Conservation (phyloP, 2,888 invertebrate species). For the Phaonia tiefii region DNA sequence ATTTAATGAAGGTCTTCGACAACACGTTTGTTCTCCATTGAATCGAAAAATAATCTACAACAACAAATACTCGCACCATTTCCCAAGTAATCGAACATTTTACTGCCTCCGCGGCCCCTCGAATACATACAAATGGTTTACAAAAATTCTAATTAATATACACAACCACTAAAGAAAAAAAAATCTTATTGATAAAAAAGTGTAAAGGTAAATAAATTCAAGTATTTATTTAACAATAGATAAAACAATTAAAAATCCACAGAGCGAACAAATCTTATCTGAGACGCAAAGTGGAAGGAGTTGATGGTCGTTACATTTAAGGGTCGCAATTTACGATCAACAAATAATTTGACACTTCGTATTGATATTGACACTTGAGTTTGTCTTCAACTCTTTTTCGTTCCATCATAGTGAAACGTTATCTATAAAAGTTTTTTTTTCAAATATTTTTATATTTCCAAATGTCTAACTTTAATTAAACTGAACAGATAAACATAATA, state of each 20-base stretch:
- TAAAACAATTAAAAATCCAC: background rate
- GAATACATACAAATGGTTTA: too few relatives aligned
- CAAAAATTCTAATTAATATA: background rate
- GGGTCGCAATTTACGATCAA: too few relatives aligned
- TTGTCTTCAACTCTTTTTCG: too few relatives aligned
- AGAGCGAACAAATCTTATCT: background rate
- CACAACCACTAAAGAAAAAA: conserved; percentile 1
- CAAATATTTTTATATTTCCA: too few relatives aligned
- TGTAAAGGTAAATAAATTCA: background rate
- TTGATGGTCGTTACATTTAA: too few relatives aligned
- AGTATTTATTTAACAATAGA: background rate
- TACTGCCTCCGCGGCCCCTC: background rate
- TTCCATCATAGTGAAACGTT: too few relatives aligned
- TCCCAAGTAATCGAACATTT: background rate
- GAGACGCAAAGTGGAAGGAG: background rate
- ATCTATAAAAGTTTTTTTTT: too few relatives aligned
- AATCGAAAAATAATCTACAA: background rate
- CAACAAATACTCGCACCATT: conserved; percentile 9
- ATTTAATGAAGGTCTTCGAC: conserved; percentile 16
- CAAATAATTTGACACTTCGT: too few relatives aligned
- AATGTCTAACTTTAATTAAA: too few relatives aligned
- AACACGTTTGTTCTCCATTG: conserved; percentile 21
- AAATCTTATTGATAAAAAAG: background rate
- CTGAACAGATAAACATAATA: too few relatives aligned
- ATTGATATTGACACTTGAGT: too few relatives aligned